Evolutionary conservation across 2,888 invertebrate species (phyloP), one percentile per base, ranked within the genome.

Genomic region (Micoletzkya japonica): DNA sequence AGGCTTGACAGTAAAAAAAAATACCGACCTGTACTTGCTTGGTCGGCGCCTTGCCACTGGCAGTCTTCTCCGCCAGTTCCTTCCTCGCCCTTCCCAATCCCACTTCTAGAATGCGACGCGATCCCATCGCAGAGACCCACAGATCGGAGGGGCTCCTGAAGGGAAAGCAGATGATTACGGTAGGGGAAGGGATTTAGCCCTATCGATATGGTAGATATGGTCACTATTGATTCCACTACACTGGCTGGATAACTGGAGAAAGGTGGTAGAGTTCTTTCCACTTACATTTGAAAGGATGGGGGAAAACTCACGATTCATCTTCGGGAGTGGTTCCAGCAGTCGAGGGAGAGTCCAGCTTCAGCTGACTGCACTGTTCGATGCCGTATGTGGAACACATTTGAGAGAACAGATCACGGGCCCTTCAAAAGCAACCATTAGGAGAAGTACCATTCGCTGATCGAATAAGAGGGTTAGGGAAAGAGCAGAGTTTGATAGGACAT

Each of bases 381-480:
- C 95, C 95, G 88, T 93, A 96, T 20, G 91, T 91, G 66, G 91
- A 90, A 87, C 94, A 93, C 86, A 97, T 90, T 75, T 90, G 90
- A 82, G 93, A 92, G 88, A 92, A 94, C 70, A 91, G 89, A 76
- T 91, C 90, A 85, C 92, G 92, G 68, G 94, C 93, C 86, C 94
- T 94, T 81, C 60, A 81, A 75, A 86, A 1, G 7, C 10, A 10
- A 44, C 20, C 44, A 44, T 24, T 17, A 24, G n/a, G 24, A 24
- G 17, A 52, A 17, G n/a, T 24, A n/a, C 6, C 6, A 30, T 14
- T 20, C 34, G 20, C 39, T 20, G 20, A 61, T 61, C 24, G 37
- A 26, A 37, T 24, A 7, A 37, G 17, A 24, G 34, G n/a, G 2
- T n/a, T 17, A 57, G 7, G 32, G 57, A 20, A 57, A 10, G 26